Base-by-base conservation (phyloP, 2,113 vertebrate species). In the Rhinolophus ferrumequinum region DNA sequence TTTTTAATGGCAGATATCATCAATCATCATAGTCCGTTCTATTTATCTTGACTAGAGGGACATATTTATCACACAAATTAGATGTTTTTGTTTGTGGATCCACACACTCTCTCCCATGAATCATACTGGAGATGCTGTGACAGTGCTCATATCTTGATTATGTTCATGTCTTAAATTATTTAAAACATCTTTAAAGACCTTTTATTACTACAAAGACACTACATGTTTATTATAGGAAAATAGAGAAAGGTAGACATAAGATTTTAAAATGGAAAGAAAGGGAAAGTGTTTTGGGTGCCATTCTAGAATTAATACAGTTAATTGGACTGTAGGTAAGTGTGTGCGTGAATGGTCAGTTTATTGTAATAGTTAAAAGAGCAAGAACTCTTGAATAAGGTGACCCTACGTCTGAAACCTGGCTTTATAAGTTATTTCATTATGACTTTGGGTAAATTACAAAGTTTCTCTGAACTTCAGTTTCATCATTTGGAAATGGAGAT, bases 1-100 rank as follows among this genome's bases (percentile, higher is more conserved):
- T 93, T 90, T 82, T 94, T 94, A 64, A 87, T 90, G 84, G 22
- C 50, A 83, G 52, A 21, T 93, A 79, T 21, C 56, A 50, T 93
- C 30, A 76, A 52, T 30, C 60, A 41, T 90, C 18, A 60, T 79
- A 72, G 35, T 33, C 38, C 6, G 82, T 3, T 73, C 26, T 64
- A 1, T 73, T 96, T 24, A 58, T 88, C 70, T 83, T 93, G 30
- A 44, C 54, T 87, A 26, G 58, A 82, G 47, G 30, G 28, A 81
- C 35, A 38, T 44, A 44, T 35, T 47, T 93, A 0, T 82, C 47
- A 26, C 13, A 83, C 75, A 73, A 38, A 24, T 75, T 70, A 67
- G 58, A 69, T 87, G 54, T 35, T 94, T 33, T 89, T 87, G 13
- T 95, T 69, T 92, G 66, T 77, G 28, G 22, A 66, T 38, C 24